These are phyloP conservation scores for Sinelater perroti DNA, from an alignment of 2,888 invertebrate species.

Conservation along the genomic window DNA sequence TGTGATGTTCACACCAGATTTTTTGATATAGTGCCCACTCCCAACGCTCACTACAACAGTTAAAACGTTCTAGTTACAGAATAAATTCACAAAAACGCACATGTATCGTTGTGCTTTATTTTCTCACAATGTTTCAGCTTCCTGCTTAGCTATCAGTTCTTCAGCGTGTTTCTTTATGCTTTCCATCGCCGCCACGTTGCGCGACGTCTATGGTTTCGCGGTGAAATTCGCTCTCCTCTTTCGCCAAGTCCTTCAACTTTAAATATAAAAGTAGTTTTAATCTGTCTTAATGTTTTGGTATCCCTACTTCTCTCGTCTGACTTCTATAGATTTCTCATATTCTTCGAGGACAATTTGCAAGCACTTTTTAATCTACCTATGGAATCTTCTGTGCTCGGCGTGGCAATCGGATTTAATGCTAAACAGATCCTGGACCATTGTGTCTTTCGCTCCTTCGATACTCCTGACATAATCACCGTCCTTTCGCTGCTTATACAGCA, in stretches of 20 bases:
- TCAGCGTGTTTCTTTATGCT: constrained; percentile 63
- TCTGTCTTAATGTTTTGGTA: too few species aligned
- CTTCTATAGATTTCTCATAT: constrained; percentile 51
- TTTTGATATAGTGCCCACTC: too few species aligned
- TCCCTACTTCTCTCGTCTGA: constrained; percentile 58
- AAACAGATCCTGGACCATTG: constrained; percentile 40
- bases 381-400: constrained; percentile 45
- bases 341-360: constrained; percentile 50
- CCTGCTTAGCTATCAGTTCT: constrained; percentile 62
- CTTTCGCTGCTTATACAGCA: constrained; percentile 50
- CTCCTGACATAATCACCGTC: constrained; percentile 31
- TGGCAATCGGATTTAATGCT: constrained; percentile 49
- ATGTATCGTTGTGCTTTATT: constrained; percentile 61
- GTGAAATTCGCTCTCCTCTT: constrained; percentile 65
- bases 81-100: too few species aligned
- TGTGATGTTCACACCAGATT: too few species aligned
- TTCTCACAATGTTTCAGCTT: constrained; percentile 64
- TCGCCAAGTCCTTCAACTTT: constrained; percentile 61
- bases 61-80: too few species aligned
- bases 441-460: constrained; percentile 29
- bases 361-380: constrained; percentile 48
- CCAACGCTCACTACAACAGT: too few species aligned
- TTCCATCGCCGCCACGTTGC: constrained; percentile 64
- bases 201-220: constrained; percentile 65
- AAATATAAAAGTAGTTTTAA: too few species aligned